Percentiles rank a stretch among this genome's conserved stretches.
phyloP scores from a whole-genome alignment of 2,113 vertebrate genomes.

The Sus scrofa region T2T-Sscrofa CM000812.6:58006501-58007000 shows the following conservation, averaged over 20 bases:
- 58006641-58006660: too few relatives aligned
- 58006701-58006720: not conserved
- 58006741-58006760: not conserved
- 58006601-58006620: not conserved
- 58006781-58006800: not conserved
- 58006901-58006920: not conserved
- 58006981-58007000: too few relatives aligned
- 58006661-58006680: not conserved
- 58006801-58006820: not conserved
- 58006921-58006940: not conserved
- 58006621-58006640: not conserved
- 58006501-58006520: not conserved
- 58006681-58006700: not conserved
- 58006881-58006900: conserved; percentile 3
- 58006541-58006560: not conserved
- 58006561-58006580: not conserved
- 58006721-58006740: not conserved
- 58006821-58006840: not conserved
- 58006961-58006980: not conserved
- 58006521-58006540: not conserved
- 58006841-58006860: not conserved
- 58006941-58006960: not conserved
- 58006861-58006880: not conserved
- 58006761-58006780: not conserved
- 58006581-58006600: not conserved